phyloP scores from a whole-genome alignment of 2,113 vertebrate species.

The Noturus placidus region DNA sequence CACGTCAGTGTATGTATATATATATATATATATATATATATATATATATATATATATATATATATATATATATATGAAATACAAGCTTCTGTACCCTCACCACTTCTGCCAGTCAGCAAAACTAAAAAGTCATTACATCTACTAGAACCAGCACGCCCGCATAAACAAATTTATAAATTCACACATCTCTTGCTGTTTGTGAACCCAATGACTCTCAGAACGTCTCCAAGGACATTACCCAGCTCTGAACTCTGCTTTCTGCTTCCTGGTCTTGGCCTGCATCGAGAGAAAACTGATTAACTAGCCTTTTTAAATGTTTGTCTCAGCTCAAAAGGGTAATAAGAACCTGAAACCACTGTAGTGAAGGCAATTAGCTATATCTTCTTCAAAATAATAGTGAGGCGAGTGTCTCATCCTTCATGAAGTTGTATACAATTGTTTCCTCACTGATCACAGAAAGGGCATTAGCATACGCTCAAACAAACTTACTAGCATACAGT shows the following conservation, averaged over 20 bases:
- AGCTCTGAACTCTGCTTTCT: conserved; percentile 16
- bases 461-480: background rate
- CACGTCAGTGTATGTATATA: no score
- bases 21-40: no score
- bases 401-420: background rate
- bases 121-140: background rate
- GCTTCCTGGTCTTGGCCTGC: background rate
- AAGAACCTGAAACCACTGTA: background rate
- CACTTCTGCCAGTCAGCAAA: background rate
- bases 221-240: background rate
- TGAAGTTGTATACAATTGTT: background rate
- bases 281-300: background rate
- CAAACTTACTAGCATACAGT: background rate
- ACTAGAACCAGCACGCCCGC: background rate
- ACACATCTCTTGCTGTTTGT: background rate
- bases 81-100: background rate
- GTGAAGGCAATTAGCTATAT: background rate
- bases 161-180: background rate
- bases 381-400: background rate
- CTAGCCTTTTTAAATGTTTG: background rate
- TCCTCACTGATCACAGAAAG: background rate
- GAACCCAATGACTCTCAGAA: background rate
- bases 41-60: no score
- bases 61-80: background rate
- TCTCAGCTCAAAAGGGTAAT: background rate